Conservation (phyloP, 1,140 invertebrate genomes). For the Gryllus bimaculatus region DNA sequence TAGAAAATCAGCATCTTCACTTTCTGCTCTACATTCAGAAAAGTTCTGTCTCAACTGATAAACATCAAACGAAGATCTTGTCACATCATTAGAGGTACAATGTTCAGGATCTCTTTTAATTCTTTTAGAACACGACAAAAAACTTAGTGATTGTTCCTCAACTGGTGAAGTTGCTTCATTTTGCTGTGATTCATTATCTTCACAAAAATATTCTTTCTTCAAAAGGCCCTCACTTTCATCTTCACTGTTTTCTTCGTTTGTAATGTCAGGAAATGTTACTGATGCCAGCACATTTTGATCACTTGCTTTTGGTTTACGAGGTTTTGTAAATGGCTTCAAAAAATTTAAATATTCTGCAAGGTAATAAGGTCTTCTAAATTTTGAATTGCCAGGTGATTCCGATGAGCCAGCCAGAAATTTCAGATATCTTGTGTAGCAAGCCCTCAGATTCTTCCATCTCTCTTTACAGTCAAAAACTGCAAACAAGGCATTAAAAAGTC, state of each 20-base stretch:
- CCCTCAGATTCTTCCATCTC: conserved; percentile 17
- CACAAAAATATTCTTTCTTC: neutral
- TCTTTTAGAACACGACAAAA: neutral
- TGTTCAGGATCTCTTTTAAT: neutral
- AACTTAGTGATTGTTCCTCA: neutral
- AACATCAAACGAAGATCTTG: conserved; percentile 19
- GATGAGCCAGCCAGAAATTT: conserved; percentile 12
- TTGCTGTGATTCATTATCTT: neutral
- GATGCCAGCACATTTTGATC: conserved; percentile 13
- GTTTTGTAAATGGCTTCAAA: conserved; percentile 17
- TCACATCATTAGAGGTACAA: neutral
- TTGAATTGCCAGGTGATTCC: conserved; percentile 12
- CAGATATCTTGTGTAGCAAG: conserved; percentile 9
- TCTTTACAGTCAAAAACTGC: conserved; percentile 15
- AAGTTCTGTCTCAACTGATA: conserved; percentile 8
- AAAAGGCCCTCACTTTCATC: neutral
- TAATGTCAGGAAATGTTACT: conserved; percentile 15
- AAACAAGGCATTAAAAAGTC: no score
- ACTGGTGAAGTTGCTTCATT: neutral
- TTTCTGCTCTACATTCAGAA: conserved; percentile 18
- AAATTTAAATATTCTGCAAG: conserved; percentile 13
- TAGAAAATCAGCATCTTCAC: conserved; percentile 21
- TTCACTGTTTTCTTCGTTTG: neutral
- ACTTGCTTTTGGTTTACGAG: conserved; percentile 18
- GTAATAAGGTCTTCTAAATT: neutral